phyloP scores from a whole-genome alignment of 2,797 vertebrate genomes.

The Poecilia wingei region DNA sequence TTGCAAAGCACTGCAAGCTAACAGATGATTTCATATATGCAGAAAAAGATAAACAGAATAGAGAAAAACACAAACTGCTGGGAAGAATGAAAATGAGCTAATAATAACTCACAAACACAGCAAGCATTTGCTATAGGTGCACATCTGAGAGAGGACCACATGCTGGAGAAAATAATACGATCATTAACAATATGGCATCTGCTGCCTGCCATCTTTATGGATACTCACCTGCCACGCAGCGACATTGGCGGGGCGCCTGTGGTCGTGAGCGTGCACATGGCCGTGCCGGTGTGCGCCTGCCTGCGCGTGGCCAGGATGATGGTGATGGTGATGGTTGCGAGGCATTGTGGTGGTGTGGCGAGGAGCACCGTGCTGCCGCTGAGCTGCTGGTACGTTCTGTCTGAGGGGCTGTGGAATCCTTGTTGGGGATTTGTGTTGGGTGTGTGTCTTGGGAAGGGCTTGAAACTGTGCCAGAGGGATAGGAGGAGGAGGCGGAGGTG shows the following conservation, averaged over 20 bases:
- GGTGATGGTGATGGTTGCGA: constrained; percentile 57
- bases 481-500: constrained; percentile 75
- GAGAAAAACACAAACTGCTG: constrained; percentile 30
- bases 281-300: constrained; percentile 34
- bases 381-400: constrained; percentile 52
- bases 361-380: constrained; percentile 44
- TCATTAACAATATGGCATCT: constrained; percentile 32
- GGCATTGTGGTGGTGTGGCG: constrained; percentile 26
- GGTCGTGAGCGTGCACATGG: constrained; percentile 15
- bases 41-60: background rate
- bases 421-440: constrained; percentile 47
- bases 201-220: constrained; percentile 19
- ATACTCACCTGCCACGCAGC: constrained; percentile 70
- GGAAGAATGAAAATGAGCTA: constrained; percentile 2
- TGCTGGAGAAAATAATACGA: constrained; percentile 16
- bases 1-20: background rate
- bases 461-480: constrained; percentile 73
- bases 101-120: constrained; percentile 14
- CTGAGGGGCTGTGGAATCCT: constrained; percentile 48
- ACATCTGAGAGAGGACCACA: constrained; percentile 20
- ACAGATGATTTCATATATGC: background rate
- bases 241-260: constrained; percentile 49
- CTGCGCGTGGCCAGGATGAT: constrained; percentile 43
- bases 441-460: constrained; percentile 64
- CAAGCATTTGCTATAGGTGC: constrained; percentile 25